A percentile compares a stretch with the other conserved stretches of the same genome.
Conservation (phyloP, 2,888 invertebrate genomes). For the Agrochola litura region DNA sequence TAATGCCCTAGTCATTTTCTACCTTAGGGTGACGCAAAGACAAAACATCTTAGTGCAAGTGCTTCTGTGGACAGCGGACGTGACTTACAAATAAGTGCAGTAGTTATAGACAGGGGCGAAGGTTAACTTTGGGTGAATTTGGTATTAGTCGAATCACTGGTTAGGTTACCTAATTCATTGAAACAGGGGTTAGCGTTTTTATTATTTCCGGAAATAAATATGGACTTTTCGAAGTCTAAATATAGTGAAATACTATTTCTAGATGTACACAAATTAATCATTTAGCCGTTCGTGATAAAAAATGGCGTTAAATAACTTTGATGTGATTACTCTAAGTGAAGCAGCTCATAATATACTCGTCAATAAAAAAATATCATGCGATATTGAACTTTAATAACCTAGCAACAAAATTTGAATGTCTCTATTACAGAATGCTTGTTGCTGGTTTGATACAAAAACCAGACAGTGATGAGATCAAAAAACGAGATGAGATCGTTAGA, state of each 20-base stretch:
- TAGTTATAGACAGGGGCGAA: background rate
- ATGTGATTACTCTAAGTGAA: slow-evolving; percentile 49
- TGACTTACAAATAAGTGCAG: background rate
- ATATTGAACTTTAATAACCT: background rate
- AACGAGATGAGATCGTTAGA: slow-evolving; percentile 47
- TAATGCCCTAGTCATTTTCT: background rate
- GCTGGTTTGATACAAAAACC: slow-evolving; percentile 17
- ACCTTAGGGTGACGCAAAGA: background rate
- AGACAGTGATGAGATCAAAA: slow-evolving; percentile 18
- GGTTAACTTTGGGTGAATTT: background rate
- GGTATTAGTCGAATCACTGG: background rate
- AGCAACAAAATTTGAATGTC: background rate
- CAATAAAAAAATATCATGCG: background rate
- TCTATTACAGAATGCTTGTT: too few species aligned
- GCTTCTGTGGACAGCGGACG: background rate
- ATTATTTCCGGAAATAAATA: background rate
- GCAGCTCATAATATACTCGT: slow-evolving; percentile 13
- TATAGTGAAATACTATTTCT: slow-evolving; percentile 3
- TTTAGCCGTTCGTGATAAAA: slow-evolving; percentile 18
- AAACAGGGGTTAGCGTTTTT: background rate
- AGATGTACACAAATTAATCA: slow-evolving; percentile 33
- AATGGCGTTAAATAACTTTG: slow-evolving; percentile 44
- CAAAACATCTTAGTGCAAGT: background rate
- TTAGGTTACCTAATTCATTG: background rate
- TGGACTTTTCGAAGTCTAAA: background rate